Conservation (phyloP, 2,113 vertebrate genomes). For the Melozone crissalis region DNA sequence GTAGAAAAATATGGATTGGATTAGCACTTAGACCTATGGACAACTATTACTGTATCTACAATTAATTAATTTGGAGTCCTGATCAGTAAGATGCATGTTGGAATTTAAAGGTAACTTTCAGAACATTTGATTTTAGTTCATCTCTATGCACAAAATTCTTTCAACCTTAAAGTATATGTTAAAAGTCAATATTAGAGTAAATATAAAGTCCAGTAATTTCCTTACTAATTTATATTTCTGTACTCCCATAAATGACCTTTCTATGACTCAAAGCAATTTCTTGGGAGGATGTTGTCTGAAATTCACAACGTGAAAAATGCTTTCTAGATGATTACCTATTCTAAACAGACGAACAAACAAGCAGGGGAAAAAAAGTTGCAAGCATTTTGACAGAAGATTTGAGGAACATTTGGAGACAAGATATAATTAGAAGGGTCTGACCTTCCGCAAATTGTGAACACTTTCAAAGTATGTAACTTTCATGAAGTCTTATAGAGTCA, state of each 20-base stretch:
- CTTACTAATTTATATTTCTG: neutral
- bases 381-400: slow-evolving; percentile 1
- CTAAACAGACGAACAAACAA: neutral
- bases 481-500: neutral
- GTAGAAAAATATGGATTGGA: neutral
- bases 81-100: neutral
- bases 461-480: neutral
- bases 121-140: neutral
- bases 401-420: neutral
- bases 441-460: neutral
- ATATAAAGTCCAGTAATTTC: neutral
- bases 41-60: neutral
- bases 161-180: neutral
- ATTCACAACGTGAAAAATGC: neutral
- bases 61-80: neutral
- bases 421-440: neutral
- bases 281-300: neutral
- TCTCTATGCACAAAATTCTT: neutral
- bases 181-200: neutral
- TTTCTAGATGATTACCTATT: neutral
- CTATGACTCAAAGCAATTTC: neutral
- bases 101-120: neutral
- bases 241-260: neutral
- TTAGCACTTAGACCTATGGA: neutral
- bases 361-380: neutral